These are phyloP conservation scores for Zaprionus lachaisei DNA, from an alignment of 1,140 invertebrate genomes.

Conservation along the genomic window DNA sequence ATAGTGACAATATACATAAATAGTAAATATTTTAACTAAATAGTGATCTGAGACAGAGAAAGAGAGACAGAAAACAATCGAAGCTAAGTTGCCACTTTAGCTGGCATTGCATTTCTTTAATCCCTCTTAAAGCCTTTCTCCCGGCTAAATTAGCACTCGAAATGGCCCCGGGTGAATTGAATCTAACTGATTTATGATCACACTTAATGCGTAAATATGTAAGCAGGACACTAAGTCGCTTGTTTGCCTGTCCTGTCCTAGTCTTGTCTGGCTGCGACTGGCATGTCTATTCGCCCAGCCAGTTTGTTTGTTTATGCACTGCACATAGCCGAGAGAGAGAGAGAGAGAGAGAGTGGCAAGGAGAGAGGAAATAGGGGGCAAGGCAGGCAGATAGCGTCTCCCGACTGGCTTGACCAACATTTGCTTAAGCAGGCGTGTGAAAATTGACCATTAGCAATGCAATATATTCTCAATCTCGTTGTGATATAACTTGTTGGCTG, in stretches of 20 bases:
- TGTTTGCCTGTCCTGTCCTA: slow-evolving; percentile 13
- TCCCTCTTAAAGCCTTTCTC: neutral
- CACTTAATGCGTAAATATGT: slow-evolving; percentile 77
- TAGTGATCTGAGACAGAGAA: too few relatives aligned
- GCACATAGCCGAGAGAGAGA: slow-evolving; percentile 28
- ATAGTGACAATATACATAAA: too few relatives aligned
- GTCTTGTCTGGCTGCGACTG: neutral
- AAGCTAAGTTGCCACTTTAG: neutral
- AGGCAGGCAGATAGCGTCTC: neutral
- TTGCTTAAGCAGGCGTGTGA: slow-evolving; percentile 78
- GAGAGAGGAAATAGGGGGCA: too few relatives aligned
- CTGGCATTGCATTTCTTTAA: neutral
- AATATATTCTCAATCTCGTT: slow-evolving; percentile 73
- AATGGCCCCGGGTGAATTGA: slow-evolving; percentile 75
- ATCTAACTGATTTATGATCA: slow-evolving; percentile 77
- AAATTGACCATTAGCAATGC: slow-evolving; percentile 78
- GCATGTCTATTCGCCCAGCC: slow-evolving; percentile 46
- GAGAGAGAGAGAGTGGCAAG: neutral
- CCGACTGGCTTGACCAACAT: slow-evolving; percentile 48
- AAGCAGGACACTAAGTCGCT: slow-evolving; percentile 34
- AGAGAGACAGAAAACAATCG: neutral
- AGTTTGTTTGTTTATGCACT: slow-evolving; percentile 67
- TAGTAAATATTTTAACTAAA: too few relatives aligned
- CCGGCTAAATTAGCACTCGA: slow-evolving; percentile 65
- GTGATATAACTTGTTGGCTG: slow-evolving; percentile 64